Evolutionary conservation across 2,888 invertebrate species (phyloP), one percentile per base, ranked within the genome.

Genomic region (Ectemnius cavifrons): DNA sequence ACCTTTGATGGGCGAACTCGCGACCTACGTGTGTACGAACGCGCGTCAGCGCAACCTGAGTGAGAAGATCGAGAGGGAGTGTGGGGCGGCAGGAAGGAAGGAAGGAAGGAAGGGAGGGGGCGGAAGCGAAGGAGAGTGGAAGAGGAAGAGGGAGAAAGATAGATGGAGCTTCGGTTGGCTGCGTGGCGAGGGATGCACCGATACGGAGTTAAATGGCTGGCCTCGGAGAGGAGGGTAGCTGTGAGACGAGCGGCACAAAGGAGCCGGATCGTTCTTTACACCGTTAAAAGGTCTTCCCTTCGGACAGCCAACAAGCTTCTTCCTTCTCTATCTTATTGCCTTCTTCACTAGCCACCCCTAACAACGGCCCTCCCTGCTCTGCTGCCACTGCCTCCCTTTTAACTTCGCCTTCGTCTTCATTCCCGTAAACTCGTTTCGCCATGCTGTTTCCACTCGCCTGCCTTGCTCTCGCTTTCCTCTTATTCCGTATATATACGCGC

Each of bases 1-100:
- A 67, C 76, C 81, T 83, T 81, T 83, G 83, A 81, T 63, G 76
- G 71, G 78, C 73, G 76, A 83, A 79, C 71, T 79, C 75, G 71
- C 71, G 67, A 73, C 67, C 68, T 27, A 61, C 64, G 66, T 49
- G 61, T 56, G 46, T 23, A 27, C 58, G 61, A 16, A 45, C 45
- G 59, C 23, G 37, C n/a, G 45, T 16, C 63, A 18, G 67, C 60
- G 28, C 16, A 28, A 47, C 46, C 47, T 46, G 27, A 47, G 28
- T 16, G 14, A 28, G 65, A 61, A 52, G 45, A 18, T 5, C 5
- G 52, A n/a, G 16, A 23, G 16, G 3, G 5, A 62, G 67, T 18
- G 52, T 16, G 46, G 27, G 62, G 58, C 63, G 62, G 23, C 4
- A 16, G 60, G 20, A 52, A 63, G 18, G 16, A 14, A 27, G 57